Evolutionary conservation across 2,888 invertebrate genomes (phyloP).

Genomic region (Cataglyphis rosenhaueri): DNA sequence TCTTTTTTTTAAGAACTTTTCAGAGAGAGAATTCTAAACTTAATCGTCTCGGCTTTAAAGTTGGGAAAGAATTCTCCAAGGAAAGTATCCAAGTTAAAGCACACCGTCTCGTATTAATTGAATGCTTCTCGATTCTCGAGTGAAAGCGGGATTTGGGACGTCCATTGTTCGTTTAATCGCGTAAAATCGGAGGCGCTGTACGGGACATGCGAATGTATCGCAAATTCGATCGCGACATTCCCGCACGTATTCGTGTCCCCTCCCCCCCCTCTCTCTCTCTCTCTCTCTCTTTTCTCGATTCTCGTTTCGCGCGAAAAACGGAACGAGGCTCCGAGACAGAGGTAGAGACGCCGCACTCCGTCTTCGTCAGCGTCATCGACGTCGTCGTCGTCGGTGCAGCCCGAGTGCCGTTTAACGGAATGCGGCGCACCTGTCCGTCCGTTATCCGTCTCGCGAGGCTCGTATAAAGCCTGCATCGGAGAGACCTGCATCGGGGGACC

Average conservation of each 20-base stretch:
- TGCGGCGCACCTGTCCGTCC: conserved; percentile 70
- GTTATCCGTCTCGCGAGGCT: conserved; percentile 54
- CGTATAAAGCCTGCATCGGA: not conserved
- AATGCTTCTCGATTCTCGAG: not conserved
- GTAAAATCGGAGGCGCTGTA: not conserved
- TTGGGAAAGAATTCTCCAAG: not conserved
- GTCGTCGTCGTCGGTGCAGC: conserved; percentile 30
- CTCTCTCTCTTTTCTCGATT: not conserved
- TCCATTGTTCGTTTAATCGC: conserved; percentile 1
- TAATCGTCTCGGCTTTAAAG: conserved; percentile 10
- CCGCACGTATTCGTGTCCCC: conserved; percentile 25
- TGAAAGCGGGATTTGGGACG: conserved; percentile 20
- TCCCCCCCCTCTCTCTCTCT: not conserved
- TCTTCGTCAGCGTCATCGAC: not conserved
- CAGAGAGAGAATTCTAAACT: not conserved
- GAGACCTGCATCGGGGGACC: not conserved
- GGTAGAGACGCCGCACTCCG: not conserved
- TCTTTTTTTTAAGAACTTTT: not conserved
- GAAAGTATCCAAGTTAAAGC: not conserved
- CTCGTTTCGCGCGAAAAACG: conserved; percentile 18
- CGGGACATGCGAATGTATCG: not conserved
- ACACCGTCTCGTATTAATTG: not conserved
- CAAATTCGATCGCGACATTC: conserved; percentile 19
- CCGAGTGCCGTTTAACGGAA: conserved; percentile 62
- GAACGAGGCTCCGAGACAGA: not conserved